Evolutionary conservation across 2,113 vertebrate genomes (phyloP).

Genomic region (Lasiurus cinereus): DNA sequence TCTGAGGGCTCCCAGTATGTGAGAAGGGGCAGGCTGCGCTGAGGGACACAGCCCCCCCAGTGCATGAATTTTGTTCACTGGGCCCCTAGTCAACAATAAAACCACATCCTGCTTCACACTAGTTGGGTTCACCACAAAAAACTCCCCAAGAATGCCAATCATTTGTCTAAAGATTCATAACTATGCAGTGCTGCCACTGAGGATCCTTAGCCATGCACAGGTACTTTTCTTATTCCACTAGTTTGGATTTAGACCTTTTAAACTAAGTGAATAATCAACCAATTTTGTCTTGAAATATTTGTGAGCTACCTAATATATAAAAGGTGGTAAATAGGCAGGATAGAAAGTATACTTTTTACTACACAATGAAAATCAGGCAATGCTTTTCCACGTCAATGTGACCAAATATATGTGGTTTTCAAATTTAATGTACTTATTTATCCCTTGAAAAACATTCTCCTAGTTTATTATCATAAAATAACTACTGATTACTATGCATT

Average conservation of each 20-base stretch:
- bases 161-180: background rate
- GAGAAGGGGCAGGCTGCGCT: too few species aligned
- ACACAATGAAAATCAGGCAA: background rate
- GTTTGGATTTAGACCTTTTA: background rate
- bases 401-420: background rate
- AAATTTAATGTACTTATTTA: background rate
- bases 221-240: background rate
- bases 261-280: constrained; percentile 7
- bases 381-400: background rate
- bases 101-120: background rate
- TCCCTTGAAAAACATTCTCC: background rate
- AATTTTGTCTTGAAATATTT: background rate
- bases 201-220: background rate
- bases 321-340: background rate
- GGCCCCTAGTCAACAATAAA: background rate
- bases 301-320: background rate
- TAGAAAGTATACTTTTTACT: background rate
- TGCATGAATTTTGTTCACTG: too few species aligned
- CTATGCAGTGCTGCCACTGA: background rate
- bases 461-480: background rate
- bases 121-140: background rate
- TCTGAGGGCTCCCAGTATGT: too few species aligned
- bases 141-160: background rate
- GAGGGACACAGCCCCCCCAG: too few species aligned
- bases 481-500: background rate